Conservation (phyloP, 2,888 invertebrate genomes). For the Lasioglossum morio region DNA sequence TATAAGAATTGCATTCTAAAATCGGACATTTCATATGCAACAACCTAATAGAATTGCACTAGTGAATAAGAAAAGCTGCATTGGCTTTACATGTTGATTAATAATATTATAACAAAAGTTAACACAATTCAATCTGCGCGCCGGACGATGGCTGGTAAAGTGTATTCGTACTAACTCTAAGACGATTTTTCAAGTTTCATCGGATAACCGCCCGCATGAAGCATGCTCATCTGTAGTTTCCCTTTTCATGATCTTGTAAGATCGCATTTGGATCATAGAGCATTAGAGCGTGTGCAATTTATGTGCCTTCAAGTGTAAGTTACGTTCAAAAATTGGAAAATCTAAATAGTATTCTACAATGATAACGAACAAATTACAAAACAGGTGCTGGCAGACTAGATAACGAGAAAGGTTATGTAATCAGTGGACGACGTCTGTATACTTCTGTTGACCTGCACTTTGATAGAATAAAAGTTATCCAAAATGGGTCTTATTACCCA, state of each 20-base stretch:
- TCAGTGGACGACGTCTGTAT: background rate
- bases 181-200: too few species aligned
- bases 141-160: too few species aligned
- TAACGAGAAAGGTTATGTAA: background rate
- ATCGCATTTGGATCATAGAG: background rate
- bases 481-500: background rate
- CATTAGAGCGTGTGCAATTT: background rate
- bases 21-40: too few species aligned
- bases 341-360: background rate
- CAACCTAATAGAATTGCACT: too few species aligned
- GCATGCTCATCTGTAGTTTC: too few species aligned
- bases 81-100: too few species aligned
- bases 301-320: background rate
- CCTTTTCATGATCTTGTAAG: background rate
- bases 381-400: background rate
- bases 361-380: background rate
- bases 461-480: background rate
- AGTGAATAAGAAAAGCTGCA: too few species aligned
- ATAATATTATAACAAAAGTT: too few species aligned
- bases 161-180: too few species aligned
- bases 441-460: background rate
- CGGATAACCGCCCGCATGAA: background rate
- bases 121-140: too few species aligned
- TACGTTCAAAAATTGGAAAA: background rate
- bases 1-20: too few species aligned